A percentile compares a stretch with the other conserved stretches of the same genome.
Conservation (phyloP, 2,888 invertebrate species). For the Lasius platythorax region DNA sequence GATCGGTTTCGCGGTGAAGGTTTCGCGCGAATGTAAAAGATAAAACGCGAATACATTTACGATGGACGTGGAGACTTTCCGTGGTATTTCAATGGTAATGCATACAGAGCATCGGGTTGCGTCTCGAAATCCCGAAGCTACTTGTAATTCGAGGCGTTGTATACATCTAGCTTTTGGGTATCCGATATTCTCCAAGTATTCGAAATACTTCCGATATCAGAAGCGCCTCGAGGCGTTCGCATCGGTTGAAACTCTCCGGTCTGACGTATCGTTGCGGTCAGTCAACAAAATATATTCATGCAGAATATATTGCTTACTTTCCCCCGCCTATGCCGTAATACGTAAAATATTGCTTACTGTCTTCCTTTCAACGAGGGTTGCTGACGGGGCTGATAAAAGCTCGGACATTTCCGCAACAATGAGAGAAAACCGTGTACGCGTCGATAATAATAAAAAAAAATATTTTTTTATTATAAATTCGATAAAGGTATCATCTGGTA, state of each 20-base stretch:
- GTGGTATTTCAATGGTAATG: constrained; percentile 70
- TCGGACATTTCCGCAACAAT: background rate
- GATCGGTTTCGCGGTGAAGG: constrained; percentile 2
- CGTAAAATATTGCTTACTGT: constrained; percentile 45
- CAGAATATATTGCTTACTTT: constrained; percentile 37
- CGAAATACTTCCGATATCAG: constrained; percentile 63
- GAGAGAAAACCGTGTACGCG: background rate
- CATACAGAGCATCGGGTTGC: constrained; percentile 51
- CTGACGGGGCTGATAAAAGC: constrained; percentile 19
- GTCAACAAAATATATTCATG: constrained; percentile 52
- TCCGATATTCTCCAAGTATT: constrained; percentile 62
- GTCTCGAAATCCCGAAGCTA: constrained; percentile 63
- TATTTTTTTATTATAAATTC: background rate
- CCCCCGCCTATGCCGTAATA: constrained; percentile 9
- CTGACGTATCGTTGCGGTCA: constrained; percentile 52
- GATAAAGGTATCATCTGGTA: background rate
- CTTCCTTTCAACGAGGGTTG: constrained; percentile 5
- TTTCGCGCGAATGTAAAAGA: background rate
- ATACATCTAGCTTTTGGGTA: constrained; percentile 61
- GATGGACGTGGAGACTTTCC: constrained; percentile 59
- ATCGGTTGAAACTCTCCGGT: constrained; percentile 38
- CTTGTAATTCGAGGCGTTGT: constrained; percentile 71
- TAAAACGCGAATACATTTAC: constrained; percentile 29
- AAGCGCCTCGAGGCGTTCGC: constrained; percentile 32
- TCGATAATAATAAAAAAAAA: background rate